These are phyloP conservation scores for Hoplostethus mediterraneus DNA, from an alignment of 2,797 vertebrate genomes.

Conservation along the genomic window DNA sequence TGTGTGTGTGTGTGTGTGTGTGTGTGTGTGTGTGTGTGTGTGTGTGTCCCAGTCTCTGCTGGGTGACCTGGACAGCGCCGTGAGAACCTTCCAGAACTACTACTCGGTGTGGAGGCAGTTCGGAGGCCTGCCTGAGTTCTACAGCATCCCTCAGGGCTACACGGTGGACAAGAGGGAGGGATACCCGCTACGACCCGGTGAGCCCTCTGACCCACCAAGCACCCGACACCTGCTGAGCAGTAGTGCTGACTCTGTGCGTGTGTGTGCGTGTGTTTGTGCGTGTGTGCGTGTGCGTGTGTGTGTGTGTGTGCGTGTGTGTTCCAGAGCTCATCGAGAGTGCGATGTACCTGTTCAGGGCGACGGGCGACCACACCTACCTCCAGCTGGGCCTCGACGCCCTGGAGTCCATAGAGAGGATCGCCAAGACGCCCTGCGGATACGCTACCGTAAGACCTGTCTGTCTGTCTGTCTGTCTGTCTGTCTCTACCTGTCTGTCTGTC, in stretches of 20 bases:
- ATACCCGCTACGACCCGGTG: slow-evolving; percentile 95
- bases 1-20: neutral
- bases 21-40: slow-evolving; percentile 6
- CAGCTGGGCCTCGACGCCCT: slow-evolving; percentile 94
- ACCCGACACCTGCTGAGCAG: no score
- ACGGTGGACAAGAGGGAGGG: slow-evolving; percentile 98
- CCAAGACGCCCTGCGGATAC: slow-evolving; percentile 94
- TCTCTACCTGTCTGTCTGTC: neutral
- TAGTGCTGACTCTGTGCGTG: slow-evolving; percentile 29
- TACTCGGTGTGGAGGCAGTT: slow-evolving; percentile 98
- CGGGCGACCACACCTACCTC: slow-evolving; percentile 91
- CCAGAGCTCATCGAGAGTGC: slow-evolving; percentile 97
- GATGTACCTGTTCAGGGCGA: slow-evolving; percentile 97
- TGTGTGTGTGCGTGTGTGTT: slow-evolving; percentile 22
- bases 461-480: no score
- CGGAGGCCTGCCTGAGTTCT: slow-evolving; percentile 97
- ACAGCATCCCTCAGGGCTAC: slow-evolving; percentile 97
- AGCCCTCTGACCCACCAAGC: neutral
- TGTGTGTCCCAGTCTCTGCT: slow-evolving; percentile 88
- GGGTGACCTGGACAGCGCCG: slow-evolving; percentile 92
- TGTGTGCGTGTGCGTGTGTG: slow-evolving; percentile 43
- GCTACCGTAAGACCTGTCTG: slow-evolving; percentile 88
- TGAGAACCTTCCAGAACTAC: slow-evolving; percentile 96
- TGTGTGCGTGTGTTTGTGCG: slow-evolving; percentile 49
- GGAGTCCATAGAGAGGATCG: slow-evolving; percentile 95